Evolutionary conservation across 2,113 vertebrate species (phyloP).

Genomic region (Saguinus midas): DNA sequence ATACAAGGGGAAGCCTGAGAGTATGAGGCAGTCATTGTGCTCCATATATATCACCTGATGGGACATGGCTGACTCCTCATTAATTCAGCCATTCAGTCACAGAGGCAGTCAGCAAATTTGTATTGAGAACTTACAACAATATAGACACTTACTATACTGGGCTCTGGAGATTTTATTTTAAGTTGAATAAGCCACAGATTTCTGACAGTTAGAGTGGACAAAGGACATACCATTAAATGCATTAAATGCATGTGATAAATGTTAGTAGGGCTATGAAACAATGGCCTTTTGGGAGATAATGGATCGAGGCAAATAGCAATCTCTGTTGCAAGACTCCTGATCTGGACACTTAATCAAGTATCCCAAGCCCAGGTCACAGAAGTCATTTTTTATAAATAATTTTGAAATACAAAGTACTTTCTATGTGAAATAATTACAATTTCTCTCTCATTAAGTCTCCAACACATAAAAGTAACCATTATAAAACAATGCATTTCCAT

Average conservation of each 20-base stretch:
- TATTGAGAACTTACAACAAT: background rate
- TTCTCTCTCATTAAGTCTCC: background rate
- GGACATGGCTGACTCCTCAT: background rate
- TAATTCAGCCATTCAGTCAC: background rate
- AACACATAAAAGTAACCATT: background rate
- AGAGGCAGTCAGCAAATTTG: background rate
- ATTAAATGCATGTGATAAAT: background rate
- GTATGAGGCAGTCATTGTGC: rapidly evolving
- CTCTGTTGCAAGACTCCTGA: background rate
- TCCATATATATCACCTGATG: rapidly evolving
- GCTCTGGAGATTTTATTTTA: background rate
- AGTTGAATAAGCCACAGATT: background rate
- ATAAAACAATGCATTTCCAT: background rate
- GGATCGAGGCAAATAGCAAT: background rate
- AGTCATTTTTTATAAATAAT: background rate
- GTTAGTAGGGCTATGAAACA: background rate
- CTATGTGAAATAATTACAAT: background rate
- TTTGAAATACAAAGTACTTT: background rate
- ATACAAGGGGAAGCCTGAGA: background rate
- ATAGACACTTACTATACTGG: background rate
- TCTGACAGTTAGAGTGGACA: background rate
- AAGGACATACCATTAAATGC: background rate
- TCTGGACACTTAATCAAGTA: background rate
- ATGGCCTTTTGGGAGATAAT: background rate
- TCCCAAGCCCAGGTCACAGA: background rate